Conservation (phyloP, 2,797 vertebrate species). For the Squalus acanthias region DNA sequence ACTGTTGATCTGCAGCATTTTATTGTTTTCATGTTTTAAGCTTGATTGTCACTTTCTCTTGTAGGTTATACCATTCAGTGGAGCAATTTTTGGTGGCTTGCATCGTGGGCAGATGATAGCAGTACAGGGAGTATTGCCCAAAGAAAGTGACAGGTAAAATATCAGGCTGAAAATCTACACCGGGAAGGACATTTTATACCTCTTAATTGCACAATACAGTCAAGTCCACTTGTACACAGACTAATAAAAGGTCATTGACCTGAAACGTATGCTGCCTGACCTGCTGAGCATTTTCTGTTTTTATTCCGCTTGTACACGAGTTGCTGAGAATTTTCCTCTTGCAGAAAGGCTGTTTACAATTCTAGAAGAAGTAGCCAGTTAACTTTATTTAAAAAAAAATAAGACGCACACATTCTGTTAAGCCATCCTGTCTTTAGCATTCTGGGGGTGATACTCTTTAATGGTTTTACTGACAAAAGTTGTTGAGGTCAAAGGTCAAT, state of each 20-base stretch:
- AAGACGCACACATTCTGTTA: neutral
- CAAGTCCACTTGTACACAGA: neutral
- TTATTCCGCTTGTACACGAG: neutral
- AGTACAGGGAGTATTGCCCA: conserved; percentile 67
- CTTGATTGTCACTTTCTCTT: neutral
- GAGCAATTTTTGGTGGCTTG: conserved; percentile 73
- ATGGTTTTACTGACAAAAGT: neutral
- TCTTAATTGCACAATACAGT: neutral
- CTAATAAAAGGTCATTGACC: no score
- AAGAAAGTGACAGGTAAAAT: conserved; percentile 70
- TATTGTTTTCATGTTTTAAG: neutral
- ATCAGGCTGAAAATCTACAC: neutral
- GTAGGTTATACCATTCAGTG: conserved; percentile 71
- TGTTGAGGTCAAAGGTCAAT: neutral
- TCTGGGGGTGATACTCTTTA: neutral
- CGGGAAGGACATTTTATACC: neutral
- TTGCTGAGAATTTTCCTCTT: neutral
- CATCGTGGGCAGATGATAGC: conserved; percentile 71
- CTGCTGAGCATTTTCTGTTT: neutral
- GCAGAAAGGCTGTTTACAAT: neutral
- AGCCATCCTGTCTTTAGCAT: neutral
- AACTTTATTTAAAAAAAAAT: neutral
- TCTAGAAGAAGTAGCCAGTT: neutral
- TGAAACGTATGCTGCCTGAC: no score
- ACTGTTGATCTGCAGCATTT: neutral